Base-by-base conservation (phyloP, 2,888 invertebrate species). In the Mactromeris polynyma region DNA sequence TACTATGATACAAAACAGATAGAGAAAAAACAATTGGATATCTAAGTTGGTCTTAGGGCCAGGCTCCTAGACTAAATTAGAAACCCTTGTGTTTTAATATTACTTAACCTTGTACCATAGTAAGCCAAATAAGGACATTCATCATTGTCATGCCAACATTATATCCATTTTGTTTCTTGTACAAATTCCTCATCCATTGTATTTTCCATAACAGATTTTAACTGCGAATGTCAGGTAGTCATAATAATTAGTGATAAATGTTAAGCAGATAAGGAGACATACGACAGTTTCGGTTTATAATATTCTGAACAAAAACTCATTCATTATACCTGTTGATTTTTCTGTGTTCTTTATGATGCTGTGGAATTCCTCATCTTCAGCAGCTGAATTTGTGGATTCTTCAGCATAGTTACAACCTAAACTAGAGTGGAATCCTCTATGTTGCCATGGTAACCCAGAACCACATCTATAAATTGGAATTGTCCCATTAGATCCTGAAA, bases 321-420 rank as follows among this genome's bases (percentile, higher is more conserved):
- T n/a, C 26, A 58, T n/a, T n/a, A 1, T 96, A 97, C 97, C 97
- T 96, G 96, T 97, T 36, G 97, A 96, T 95, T 97, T 97, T 95
- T 98, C 98, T 19, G 97, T 97, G 94, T 97, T 97, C 95, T 97
- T 97, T 86, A 98, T 98, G 89, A 98, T 97, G 86, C 97, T 97
- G 94, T 97, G 97, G 92, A 97, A 97, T 2, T 97, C 97, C 51
- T 96, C 96, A 11, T 96, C 96, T 31, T 88, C 87, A 36, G 81
- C 91, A 17, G 91, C 87, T 36, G 58, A 36, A 58, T 73, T n/a
- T 21, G 69, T 33, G 33, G 40, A 42, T 26, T 77, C 83, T 31
- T 26, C 64, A 36, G 38, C 36, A 58, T 38, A 64, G 51, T 46
- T 69, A 46, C 42, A 64, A n/a, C 54, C 19, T 19, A 19, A 19